A percentile compares a stretch with the other conserved stretches of the same genome.
Evolutionary conservation across 2,888 invertebrate genomes (phyloP).

Genomic region (Dioctria linearis): DNA sequence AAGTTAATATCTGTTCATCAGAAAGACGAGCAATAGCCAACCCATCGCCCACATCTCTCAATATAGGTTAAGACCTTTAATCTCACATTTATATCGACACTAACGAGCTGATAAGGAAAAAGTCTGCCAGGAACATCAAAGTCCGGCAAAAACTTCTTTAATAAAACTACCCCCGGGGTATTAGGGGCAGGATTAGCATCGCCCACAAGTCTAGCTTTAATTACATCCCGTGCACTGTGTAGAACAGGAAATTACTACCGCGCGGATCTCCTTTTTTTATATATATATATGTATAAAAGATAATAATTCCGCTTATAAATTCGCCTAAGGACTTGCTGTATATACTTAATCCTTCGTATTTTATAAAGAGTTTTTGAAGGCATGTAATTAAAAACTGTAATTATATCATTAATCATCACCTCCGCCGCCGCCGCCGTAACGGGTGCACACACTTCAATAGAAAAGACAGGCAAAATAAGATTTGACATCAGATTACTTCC

Average conservation of each 20-base stretch:
- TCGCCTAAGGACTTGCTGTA: conserved; percentile 30
- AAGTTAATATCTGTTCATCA: conserved; percentile 44
- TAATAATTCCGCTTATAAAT: conserved; percentile 30
- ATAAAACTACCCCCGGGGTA: conserved; percentile 47
- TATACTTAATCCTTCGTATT: conserved; percentile 45
- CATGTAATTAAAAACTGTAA: conserved; percentile 52
- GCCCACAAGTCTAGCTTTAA: conserved; percentile 52
- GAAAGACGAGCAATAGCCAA: neutral
- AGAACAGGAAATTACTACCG: conserved; percentile 50
- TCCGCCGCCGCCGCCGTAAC: conserved; percentile 9
- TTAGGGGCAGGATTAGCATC: conserved; percentile 51
- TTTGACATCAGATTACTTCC: conserved; percentile 49
- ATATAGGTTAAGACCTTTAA: conserved; percentile 32
- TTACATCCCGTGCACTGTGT: conserved; percentile 42
- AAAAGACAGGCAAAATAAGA: conserved; percentile 37
- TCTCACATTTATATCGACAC: conserved; percentile 49
- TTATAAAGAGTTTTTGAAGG: conserved; percentile 49
- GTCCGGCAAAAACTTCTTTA: conserved; percentile 50
- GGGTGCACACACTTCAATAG: conserved; percentile 41
- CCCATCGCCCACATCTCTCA: conserved; percentile 19
- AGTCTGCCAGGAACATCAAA: conserved; percentile 49
- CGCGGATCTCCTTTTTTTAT: conserved; percentile 15
- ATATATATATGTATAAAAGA: neutral
- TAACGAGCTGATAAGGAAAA: conserved; percentile 52
- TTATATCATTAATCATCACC: conserved; percentile 50